Conservation (phyloP, 2,113 vertebrate species). For the Platysternon megacephalum region DNA sequence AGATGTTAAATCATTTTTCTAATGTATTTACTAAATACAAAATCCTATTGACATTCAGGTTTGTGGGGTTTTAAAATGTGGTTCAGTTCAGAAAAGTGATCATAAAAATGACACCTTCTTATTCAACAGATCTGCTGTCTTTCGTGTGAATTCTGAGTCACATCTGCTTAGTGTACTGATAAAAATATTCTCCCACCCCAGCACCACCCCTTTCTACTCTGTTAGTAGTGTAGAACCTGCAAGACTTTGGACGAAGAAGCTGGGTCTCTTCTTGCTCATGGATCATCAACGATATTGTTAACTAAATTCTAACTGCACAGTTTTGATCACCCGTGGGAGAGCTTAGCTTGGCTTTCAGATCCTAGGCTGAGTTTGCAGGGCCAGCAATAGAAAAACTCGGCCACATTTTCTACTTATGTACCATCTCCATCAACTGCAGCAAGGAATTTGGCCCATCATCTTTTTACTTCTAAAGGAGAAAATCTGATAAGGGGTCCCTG, state of each 20-base stretch:
- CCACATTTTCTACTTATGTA: neutral
- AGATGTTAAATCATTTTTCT: slow-evolving; percentile 54
- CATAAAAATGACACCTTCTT: slow-evolving; percentile 46
- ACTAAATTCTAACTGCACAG: slow-evolving; percentile 50
- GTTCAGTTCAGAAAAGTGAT: neutral
- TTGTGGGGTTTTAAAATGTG: slow-evolving; percentile 60
- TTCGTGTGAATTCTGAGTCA: slow-evolving; percentile 64
- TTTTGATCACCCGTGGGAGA: slow-evolving; percentile 44
- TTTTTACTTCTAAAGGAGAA: accelerated
- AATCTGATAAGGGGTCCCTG: neutral
- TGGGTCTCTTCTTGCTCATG: slow-evolving; percentile 24
- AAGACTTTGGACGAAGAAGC: slow-evolving; percentile 32
- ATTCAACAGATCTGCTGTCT: slow-evolving; percentile 66
- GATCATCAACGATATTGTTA: slow-evolving; percentile 48
- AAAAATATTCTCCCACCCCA: slow-evolving; percentile 59
- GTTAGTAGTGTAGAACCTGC: neutral
- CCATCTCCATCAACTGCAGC: neutral
- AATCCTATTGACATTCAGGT: slow-evolving; percentile 47
- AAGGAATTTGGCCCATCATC: neutral
- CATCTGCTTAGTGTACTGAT: slow-evolving; percentile 70
- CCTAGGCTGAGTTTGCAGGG: neutral
- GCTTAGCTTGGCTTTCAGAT: slow-evolving; percentile 26
- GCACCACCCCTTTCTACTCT: slow-evolving; percentile 12
- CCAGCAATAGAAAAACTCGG: neutral
- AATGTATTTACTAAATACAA: slow-evolving; percentile 19